These are phyloP conservation scores for Hetaerina titia DNA, from an alignment of 2,888 invertebrate species.

Conservation along the genomic window DNA sequence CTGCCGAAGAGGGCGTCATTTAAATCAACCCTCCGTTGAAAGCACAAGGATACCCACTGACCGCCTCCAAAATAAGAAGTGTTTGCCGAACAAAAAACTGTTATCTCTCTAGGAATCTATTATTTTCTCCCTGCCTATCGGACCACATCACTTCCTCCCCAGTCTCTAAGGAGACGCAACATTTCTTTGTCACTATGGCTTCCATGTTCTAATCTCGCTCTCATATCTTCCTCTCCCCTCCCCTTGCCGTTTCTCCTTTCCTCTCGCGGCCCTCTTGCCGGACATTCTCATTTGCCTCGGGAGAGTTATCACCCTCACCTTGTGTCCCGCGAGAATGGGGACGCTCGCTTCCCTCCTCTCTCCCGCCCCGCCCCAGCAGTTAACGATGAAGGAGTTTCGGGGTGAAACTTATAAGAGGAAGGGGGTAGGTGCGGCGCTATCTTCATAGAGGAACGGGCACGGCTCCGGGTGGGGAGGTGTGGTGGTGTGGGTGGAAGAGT, in stretches of 20 bases:
- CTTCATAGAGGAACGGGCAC: not conserved
- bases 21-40: conserved; percentile 35
- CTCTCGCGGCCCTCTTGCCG: not conserved
- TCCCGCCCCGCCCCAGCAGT: not conserved
- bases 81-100: conserved; percentile 26
- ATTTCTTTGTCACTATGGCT: conserved; percentile 45
- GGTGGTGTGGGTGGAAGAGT: not conserved
- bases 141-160: not conserved
- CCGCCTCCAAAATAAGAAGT: not conserved
- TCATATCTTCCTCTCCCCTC: not conserved
- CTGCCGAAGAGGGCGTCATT: not conserved
- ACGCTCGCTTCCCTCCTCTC: not conserved
- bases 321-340: not conserved
- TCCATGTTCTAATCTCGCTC: conserved; percentile 17
- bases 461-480: not conserved
- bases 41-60: not conserved
- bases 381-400: not conserved
- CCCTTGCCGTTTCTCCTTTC: not conserved
- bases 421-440: not conserved
- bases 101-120: conserved; percentile 20
- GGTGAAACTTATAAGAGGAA: not conserved
- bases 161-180: not conserved
- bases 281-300: conserved; percentile 53
- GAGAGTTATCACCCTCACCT: conserved; percentile 34
- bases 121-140: not conserved